Conservation (phyloP, 2,113 vertebrate genomes). For the Gulo gulo region DNA sequence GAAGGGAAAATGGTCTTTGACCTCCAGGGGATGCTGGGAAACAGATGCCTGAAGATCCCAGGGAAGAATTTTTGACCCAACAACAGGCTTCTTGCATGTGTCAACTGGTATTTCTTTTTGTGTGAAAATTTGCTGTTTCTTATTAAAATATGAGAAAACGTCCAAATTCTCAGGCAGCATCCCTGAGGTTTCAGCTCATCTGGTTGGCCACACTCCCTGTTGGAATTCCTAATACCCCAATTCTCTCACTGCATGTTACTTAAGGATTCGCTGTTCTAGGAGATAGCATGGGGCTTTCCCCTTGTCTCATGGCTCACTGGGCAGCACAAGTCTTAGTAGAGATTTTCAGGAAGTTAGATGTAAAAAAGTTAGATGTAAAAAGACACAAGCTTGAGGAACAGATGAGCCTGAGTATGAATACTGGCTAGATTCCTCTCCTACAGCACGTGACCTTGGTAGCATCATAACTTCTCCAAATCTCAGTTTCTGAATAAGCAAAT, state of each 20-base stretch:
- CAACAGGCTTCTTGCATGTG: background rate
- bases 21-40: constrained; percentile 36
- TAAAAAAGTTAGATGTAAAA: background rate
- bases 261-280: constrained; percentile 5
- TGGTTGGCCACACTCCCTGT: constrained; percentile 47
- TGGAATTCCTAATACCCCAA: constrained; percentile 45
- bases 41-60: constrained; percentile 51
- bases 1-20: constrained; percentile 61
- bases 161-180: background rate
- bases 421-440: background rate
- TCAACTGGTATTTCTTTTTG: constrained; percentile 34
- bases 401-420: background rate
- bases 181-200: constrained; percentile 49
- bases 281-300: background rate
- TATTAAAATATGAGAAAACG: constrained; percentile 50
- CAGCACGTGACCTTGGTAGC: background rate
- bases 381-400: background rate
- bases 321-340: constrained; percentile 39
- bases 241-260: constrained; percentile 25
- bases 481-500: background rate
- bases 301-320: constrained; percentile 8
- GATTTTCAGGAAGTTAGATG: background rate
- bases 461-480: background rate
- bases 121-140: constrained; percentile 40
- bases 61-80: constrained; percentile 50